These are phyloP conservation scores for Festucalex cinctus DNA, from an alignment of 2,113 vertebrate species.

Conservation along the genomic window DNA sequence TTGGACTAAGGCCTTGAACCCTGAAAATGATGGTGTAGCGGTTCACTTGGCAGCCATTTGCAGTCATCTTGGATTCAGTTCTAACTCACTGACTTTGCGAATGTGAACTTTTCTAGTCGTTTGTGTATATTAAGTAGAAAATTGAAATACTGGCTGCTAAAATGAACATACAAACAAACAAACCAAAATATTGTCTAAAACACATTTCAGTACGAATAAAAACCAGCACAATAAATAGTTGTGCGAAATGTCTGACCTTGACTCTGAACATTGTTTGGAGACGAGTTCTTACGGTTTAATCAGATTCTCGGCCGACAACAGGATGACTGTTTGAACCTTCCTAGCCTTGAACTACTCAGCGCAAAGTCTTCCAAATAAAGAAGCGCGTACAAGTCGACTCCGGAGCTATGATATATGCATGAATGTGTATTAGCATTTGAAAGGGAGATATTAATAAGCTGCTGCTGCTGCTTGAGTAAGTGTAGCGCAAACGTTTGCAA, in stretches of 20 bases:
- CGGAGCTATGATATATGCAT: constrained; percentile 73
- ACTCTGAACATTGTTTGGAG: background rate
- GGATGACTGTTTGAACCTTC: constrained; percentile 2
- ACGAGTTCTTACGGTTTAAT: background rate
- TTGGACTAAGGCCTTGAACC: too few species aligned
- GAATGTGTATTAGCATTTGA: constrained; percentile 72
- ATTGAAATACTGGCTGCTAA: background rate
- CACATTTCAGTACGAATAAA: background rate
- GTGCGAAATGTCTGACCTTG: too few species aligned
- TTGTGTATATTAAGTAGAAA: too few species aligned
- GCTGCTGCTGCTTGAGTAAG: constrained; percentile 48
- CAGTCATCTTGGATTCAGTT: too few species aligned
- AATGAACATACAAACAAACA: background rate
- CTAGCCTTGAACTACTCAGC: background rate
- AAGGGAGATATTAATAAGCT: constrained; percentile 73
- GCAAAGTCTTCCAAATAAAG: constrained; percentile 31
- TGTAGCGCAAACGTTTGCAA: constrained; percentile 31
- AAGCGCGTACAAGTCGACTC: constrained; percentile 43
- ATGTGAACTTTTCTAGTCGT: too few species aligned
- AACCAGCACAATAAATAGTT: too few species aligned
- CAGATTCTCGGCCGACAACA: background rate
- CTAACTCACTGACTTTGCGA: too few species aligned
- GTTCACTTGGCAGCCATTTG: too few species aligned
- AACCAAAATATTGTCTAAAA: background rate
- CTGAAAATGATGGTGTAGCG: too few species aligned